Percentiles rank a stretch among this genome's conserved stretches.
Conservation (phyloP, 1,140 invertebrate genomes). For the Sitodiplosis mosellana region DNA sequence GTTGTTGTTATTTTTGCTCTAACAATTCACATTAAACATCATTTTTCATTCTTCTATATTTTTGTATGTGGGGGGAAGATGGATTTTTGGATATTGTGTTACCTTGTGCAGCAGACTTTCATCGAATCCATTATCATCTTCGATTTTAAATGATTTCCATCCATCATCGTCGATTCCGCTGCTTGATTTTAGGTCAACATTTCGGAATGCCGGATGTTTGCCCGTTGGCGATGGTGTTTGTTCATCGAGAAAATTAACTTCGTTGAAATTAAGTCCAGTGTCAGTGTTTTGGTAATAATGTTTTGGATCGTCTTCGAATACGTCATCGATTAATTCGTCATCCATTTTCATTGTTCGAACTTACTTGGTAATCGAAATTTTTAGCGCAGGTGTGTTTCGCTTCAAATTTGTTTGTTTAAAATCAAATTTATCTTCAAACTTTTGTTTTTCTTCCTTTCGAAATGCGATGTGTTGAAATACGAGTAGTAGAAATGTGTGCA, state of each 20-base stretch:
- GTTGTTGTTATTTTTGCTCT: neutral
- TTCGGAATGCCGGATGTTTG: neutral
- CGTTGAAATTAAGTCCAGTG: neutral
- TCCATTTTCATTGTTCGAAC: neutral
- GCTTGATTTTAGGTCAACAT: slow-evolving; percentile 1
- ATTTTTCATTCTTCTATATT: too few relatives aligned
- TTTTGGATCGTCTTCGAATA: neutral
- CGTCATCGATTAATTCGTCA: neutral
- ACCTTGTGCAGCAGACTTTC: slow-evolving; percentile 22
- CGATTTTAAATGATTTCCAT: slow-evolving; percentile 23
- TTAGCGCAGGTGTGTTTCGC: too few relatives aligned
- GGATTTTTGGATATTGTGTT: too few relatives aligned
- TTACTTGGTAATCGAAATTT: neutral
- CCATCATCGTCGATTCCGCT: slow-evolving; percentile 17
- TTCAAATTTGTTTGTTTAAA: too few relatives aligned
- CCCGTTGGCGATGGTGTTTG: neutral
- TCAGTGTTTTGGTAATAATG: neutral
- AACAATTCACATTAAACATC: too few relatives aligned
- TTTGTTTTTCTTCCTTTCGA: too few relatives aligned
- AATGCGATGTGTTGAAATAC: too few relatives aligned
- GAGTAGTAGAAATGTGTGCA: too few relatives aligned
- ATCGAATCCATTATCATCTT: slow-evolving; percentile 14
- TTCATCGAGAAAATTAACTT: neutral
- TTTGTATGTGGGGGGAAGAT: too few relatives aligned
- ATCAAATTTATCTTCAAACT: too few relatives aligned